phyloP scores from a whole-genome alignment of 2,797 vertebrate genomes.

The Rhinoraja longicauda region DNA sequence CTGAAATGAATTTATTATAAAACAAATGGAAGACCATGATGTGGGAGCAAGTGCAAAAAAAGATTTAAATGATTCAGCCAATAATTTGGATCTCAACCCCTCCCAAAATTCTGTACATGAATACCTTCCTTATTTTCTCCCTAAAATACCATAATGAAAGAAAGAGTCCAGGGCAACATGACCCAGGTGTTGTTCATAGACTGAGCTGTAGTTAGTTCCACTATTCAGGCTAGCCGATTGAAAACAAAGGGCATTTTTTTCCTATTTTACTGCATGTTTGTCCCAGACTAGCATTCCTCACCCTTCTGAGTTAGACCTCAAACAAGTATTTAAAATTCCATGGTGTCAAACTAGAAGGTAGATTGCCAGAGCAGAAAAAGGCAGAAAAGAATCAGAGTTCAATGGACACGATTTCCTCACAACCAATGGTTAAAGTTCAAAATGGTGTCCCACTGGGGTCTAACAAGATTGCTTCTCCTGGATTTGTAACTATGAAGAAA shows the following conservation, averaged over 20 bases:
- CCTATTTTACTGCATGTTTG: slow-evolving; percentile 74
- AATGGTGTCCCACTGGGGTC: slow-evolving; percentile 70
- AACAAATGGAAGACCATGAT: slow-evolving; percentile 37
- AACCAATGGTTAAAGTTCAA: slow-evolving; percentile 70
- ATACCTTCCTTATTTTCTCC: neutral
- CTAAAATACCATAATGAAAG: slow-evolving; percentile 17
- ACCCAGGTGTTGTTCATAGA: slow-evolving; percentile 58
- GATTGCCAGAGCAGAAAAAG: slow-evolving; percentile 66
- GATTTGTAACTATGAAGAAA: slow-evolving; percentile 76
- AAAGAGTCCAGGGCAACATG: neutral
- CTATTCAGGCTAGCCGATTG: slow-evolving; percentile 71
- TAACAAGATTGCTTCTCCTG: slow-evolving; percentile 70
- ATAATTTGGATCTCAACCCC: neutral
- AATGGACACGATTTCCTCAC: slow-evolving; percentile 75
- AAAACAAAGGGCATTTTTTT: slow-evolving; percentile 70
- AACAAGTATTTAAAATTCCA: slow-evolving; percentile 84
- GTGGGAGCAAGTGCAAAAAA: neutral
- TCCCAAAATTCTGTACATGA: slow-evolving; percentile 10
- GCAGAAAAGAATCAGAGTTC: slow-evolving; percentile 65
- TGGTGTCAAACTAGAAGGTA: slow-evolving; percentile 72
- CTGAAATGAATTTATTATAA: slow-evolving; percentile 26
- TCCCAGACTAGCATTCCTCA: slow-evolving; percentile 79
- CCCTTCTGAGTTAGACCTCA: slow-evolving; percentile 84
- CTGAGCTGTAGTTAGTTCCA: slow-evolving; percentile 77
- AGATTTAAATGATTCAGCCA: slow-evolving; percentile 22